These are phyloP conservation scores for Poeciliopsis turneri DNA, from an alignment of 2,797 vertebrate species.

Conservation along the genomic window DNA sequence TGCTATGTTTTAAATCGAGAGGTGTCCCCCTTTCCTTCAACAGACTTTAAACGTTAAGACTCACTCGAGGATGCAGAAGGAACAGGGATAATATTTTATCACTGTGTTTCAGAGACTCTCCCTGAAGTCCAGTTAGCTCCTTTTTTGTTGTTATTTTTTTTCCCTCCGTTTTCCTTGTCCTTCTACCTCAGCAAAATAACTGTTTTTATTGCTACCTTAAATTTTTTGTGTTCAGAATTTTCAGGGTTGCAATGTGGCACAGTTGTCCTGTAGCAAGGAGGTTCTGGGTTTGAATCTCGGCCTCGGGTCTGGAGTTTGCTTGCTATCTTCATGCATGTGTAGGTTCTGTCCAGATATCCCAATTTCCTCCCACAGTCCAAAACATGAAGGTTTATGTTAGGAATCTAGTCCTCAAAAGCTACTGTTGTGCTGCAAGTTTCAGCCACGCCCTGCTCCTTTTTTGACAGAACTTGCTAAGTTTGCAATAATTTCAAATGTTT, in stretches of 20 bases:
- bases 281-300: neutral
- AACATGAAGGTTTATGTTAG: no score
- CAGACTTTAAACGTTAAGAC: neutral
- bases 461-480: no score
- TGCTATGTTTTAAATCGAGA: neutral
- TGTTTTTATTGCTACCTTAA: neutral
- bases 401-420: no score
- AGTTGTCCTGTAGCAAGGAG: neutral
- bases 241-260: neutral
- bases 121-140: neutral
- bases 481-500: no score
- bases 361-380: no score
- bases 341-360: neutral
- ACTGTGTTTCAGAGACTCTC: neutral
- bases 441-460: neutral
- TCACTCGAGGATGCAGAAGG: neutral
- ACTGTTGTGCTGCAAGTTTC: neutral
- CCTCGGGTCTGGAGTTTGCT: neutral
- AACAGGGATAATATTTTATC: neutral
- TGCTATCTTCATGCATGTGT: neutral
- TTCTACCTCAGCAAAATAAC: neutral
- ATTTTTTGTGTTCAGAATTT: neutral
- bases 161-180: neutral
- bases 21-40: neutral
- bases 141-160: neutral